Evolutionary conservation across 2,888 invertebrate species (phyloP).

Genomic region (Autographa gamma): DNA sequence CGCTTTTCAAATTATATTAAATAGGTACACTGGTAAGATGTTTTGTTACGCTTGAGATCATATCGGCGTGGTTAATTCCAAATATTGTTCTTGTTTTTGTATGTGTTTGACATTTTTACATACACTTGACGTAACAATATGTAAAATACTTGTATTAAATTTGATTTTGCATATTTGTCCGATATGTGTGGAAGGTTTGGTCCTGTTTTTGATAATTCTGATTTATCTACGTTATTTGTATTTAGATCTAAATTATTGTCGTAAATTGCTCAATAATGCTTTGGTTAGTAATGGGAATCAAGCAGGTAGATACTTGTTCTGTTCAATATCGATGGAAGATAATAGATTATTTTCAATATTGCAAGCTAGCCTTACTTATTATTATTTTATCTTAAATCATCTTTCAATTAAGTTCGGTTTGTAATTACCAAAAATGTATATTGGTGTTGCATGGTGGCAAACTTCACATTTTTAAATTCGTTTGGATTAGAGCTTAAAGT

Average conservation of each 20-base stretch:
- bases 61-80: conserved; percentile 44
- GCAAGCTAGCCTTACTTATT: neutral
- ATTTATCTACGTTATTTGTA: neutral
- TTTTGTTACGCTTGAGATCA: conserved; percentile 32
- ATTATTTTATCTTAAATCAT: neutral
- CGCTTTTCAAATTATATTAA: conserved; percentile 24
- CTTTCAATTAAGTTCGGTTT: neutral
- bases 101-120: neutral
- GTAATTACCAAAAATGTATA: neutral
- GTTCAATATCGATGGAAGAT: neutral
- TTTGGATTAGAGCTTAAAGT: too few species aligned
- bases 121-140: neutral
- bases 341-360: neutral
- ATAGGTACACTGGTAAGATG: neutral
- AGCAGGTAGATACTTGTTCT: neutral
- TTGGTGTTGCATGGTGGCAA: too few species aligned
- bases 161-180: neutral
- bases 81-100: conserved; percentile 21
- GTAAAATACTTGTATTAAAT: neutral
- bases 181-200: neutral
- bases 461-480: too few species aligned
- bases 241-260: neutral
- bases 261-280: neutral
- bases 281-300: neutral
- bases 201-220: neutral